Evolutionary conservation across 2,113 vertebrate genomes (phyloP), one percentile per base, ranked within the genome.

Genomic region (Scartelaos histophorus): DNA sequence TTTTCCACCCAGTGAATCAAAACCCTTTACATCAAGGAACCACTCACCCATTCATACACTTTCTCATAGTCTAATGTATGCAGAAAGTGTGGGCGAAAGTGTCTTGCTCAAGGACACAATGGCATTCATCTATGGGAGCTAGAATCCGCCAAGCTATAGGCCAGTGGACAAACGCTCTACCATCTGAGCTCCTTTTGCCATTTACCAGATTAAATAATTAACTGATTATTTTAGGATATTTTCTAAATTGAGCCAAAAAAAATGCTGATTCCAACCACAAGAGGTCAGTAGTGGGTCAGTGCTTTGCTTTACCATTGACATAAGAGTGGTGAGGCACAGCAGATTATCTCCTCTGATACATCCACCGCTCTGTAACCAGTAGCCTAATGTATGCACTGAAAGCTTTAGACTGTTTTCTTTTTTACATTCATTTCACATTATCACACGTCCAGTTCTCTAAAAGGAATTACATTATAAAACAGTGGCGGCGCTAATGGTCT

Each of bases 341-440:
- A 58, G 13, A 25, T 58, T 58, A 58, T 58, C 24, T 25, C 12
- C 21, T 57, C 54, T 56, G n/a, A 56, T 12, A 22, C 49, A 51
- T 51, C 49, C 19, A 17, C 21, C 13, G 2, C n/a, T 22, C 54
- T 25, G 56, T 25, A 25, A 58, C 24, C 24, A 25, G 74, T 75
- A 80, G 75, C 74, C 66, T 85, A 70, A 86, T 82, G 81, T 65
- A 75, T 69, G 75, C 51, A 80, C 83, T 87, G 66, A 82, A 86
- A 85, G 81, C 82, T 85, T 88, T 81, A 74, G 65, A 16, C 25
- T 43, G 10, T 56, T 61, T 61, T 61, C 29, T 61, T 60, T 64
- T 90, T 87, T 87, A 78, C 89, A 79, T 86, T 89, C 69, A 83
- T 78, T 82, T 86, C 79, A 82, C 75, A 86, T 83, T 3, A 75